phyloP scores from a whole-genome alignment of 2,888 invertebrate genomes.

The Torymus auratus region DNA sequence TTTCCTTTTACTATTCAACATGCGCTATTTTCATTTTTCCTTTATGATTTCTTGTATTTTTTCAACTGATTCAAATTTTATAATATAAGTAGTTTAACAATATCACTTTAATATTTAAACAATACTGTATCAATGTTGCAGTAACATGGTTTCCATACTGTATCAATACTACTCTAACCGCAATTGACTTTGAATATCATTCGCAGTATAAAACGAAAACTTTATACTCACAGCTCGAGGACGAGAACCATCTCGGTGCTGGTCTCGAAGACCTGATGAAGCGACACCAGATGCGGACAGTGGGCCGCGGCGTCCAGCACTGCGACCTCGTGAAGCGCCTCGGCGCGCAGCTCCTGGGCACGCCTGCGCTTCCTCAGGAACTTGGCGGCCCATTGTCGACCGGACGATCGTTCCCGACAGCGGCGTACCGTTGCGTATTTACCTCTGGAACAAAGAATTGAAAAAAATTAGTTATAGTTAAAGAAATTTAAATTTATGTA shows the following conservation, averaged over 20 bases:
- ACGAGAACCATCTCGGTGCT: constrained; percentile 80
- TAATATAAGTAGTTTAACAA: too few species aligned
- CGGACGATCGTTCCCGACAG: constrained; percentile 90
- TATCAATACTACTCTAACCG: too few species aligned
- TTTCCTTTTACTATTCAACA: too few species aligned
- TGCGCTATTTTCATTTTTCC: too few species aligned
- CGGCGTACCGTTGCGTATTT: constrained; percentile 97
- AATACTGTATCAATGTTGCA: too few species aligned
- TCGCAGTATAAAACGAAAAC: constrained; percentile 8
- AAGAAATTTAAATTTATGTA: too few species aligned
- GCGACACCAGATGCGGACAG: constrained; percentile 79
- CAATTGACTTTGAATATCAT: too few species aligned
- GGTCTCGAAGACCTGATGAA: constrained; percentile 81
- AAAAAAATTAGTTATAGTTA: neutral
- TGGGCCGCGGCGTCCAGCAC: constrained; percentile 79
- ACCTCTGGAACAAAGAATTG: constrained; percentile 85
- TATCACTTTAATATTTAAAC: too few species aligned
- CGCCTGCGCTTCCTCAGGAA: constrained; percentile 94
- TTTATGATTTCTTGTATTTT: too few species aligned
- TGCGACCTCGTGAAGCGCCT: constrained; percentile 78
- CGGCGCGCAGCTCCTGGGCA: constrained; percentile 81
- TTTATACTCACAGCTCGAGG: constrained; percentile 79
- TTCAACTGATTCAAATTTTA: too few species aligned
- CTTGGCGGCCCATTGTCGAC: constrained; percentile 96
- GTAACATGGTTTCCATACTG: too few species aligned